These are phyloP conservation scores for Eutrigla gurnardus DNA, from an alignment of 2,797 vertebrate species.

Conservation along the genomic window DNA sequence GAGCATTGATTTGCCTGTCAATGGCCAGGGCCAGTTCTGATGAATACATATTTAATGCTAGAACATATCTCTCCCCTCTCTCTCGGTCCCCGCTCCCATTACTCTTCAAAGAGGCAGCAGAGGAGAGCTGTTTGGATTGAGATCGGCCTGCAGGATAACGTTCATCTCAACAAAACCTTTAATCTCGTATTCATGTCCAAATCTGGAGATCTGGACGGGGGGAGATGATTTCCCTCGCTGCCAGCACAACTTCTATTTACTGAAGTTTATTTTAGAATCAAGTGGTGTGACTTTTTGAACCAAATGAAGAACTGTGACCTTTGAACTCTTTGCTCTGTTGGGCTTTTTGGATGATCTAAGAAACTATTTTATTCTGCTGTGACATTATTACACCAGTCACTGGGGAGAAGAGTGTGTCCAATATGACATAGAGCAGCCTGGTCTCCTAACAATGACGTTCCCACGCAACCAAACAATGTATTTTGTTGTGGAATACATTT, in stretches of 20 bases:
- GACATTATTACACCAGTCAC: neutral
- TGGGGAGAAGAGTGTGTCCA: neutral
- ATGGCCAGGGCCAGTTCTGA: constrained; percentile 72
- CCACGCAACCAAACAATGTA: too few relatives aligned
- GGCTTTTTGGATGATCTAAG: neutral
- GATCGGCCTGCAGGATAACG: constrained; percentile 28
- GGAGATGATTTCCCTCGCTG: neutral
- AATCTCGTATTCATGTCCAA: constrained; percentile 21
- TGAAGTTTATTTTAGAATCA: neutral
- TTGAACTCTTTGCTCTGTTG: neutral
- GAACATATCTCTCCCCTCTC: constrained; percentile 52
- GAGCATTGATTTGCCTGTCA: constrained; percentile 86
- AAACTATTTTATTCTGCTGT: neutral
- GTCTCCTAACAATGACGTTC: too few relatives aligned
- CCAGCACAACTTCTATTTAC: neutral
- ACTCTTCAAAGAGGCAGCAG: constrained; percentile 31
- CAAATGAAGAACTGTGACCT: neutral
- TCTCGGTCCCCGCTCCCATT: constrained; percentile 26
- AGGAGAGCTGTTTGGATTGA: constrained; percentile 19
- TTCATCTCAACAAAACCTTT: constrained; percentile 38
- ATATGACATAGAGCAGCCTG: too few relatives aligned
- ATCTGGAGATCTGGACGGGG: constrained; percentile 18
- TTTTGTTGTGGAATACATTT: too few relatives aligned
- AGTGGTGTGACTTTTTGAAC: neutral
- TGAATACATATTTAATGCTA: constrained; percentile 78